Evolutionary conservation across 30 jellyfish, hydroid and myxozoan species (phyloP), one percentile per base, ranked within the genome.

Genomic region (Turritopsis dohrnii): DNA sequence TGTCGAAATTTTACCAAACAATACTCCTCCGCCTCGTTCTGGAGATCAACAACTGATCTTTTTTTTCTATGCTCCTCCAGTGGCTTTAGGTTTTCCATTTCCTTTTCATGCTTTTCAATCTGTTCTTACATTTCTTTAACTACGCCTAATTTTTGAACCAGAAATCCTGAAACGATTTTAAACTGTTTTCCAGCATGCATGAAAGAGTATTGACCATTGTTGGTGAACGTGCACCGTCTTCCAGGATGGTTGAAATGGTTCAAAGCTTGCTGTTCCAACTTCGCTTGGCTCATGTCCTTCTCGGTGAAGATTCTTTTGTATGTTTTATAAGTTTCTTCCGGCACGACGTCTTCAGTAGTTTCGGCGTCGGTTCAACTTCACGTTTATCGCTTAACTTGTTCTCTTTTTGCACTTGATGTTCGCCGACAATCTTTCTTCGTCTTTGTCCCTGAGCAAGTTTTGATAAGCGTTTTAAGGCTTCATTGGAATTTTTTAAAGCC

Each of bases 241-340:
- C 85, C 18, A 77, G 53, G 1, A 77, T 66, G 5, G 85, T 0
- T n/a, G 19, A 26, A 3, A 77, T 27, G n/a, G 72, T 9, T 77
- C 18, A 77, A 1, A 1, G 85, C 85, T 30, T 26, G 72, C 0
- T 77, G 71, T 24, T 26, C n/a, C n/a, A 26, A 1, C 18, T 77
- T 77, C 3, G 71, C 23, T 21, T n/a, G 18, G 9, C 28, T 20
- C 85, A 77, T 7, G 9, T 77, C 85, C 71, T 77, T 77, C 72
- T 77, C 85, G 27, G 25, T 77, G 53, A 26, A 77, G 0, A 77
- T 77, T 20, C 5, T 77, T 18, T 77, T 77, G 13, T 30, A 30
- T 8, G 53, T 8, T 72, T 72, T 72, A 31, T 16, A 17, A 18
- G 31, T 22, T 18, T 72, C 81, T 18, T n/a, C 30, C 77, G 28